phyloP scores from a whole-genome alignment of 2,888 invertebrate species.

The Leptinotarsa tumamoca region DNA sequence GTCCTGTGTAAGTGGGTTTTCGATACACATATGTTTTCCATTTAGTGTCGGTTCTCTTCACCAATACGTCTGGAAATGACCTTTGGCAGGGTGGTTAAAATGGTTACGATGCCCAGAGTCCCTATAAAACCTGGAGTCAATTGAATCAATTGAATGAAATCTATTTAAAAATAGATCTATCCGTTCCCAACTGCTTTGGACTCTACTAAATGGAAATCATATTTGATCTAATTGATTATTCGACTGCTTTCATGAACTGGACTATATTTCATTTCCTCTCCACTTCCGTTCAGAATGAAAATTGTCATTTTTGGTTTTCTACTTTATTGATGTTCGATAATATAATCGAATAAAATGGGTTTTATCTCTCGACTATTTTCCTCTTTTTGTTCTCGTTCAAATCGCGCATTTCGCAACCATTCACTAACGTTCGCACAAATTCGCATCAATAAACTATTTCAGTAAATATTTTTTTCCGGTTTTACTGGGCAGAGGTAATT shows the following conservation, averaged over 20 bases:
- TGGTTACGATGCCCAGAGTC: no score
- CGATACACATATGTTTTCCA: no score
- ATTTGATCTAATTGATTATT: no score
- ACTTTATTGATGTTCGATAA: slow-evolving; percentile 5
- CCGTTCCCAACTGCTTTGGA: no score
- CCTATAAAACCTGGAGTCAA: no score
- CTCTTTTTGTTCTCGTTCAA: slow-evolving; percentile 10
- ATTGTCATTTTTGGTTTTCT: slow-evolving; percentile 9
- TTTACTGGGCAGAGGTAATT: background rate
- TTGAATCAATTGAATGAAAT: no score
- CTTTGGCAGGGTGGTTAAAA: no score
- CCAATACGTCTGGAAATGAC: no score
- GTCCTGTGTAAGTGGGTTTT: no score
- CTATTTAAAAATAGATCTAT: no score
- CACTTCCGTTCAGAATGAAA: background rate
- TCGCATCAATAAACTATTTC: background rate
- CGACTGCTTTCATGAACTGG: background rate
- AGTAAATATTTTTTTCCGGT: background rate
- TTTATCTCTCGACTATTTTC: slow-evolving; percentile 11
- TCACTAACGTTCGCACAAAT: slow-evolving; percentile 4
- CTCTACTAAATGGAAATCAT: no score
- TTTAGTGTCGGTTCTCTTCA: no score
- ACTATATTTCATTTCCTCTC: background rate
- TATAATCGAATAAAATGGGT: slow-evolving; percentile 4
- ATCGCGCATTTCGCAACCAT: slow-evolving; percentile 1